phyloP scores from a whole-genome alignment of 2,113 vertebrate species.

The Pyrgilauda ruficollis region DNA sequence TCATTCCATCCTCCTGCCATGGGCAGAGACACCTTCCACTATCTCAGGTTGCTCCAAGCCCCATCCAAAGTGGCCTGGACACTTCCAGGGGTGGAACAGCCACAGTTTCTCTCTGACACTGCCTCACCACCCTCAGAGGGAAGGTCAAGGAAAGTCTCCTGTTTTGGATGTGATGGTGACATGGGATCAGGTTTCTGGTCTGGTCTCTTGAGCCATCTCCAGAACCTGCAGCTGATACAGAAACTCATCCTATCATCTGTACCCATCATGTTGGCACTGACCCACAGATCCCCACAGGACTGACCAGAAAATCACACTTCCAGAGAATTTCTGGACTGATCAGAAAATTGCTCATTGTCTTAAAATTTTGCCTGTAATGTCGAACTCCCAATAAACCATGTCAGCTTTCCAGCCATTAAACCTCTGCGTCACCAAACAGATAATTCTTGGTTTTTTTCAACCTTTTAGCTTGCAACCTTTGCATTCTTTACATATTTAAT shows the following conservation, averaged over 20 bases:
- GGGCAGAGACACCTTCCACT: neutral
- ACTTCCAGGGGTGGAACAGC: neutral
- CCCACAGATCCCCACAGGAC: neutral
- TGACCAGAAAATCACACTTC: neutral
- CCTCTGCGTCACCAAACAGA: neutral
- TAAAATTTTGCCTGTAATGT: neutral
- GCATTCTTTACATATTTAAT: neutral
- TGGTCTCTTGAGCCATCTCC: neutral
- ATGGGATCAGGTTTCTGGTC: neutral
- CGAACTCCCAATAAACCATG: neutral
- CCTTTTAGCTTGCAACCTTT: neutral
- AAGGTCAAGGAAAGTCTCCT: neutral
- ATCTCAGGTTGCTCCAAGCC: neutral
- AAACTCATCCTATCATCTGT: neutral
- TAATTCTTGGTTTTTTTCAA: neutral
- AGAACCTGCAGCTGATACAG: neutral
- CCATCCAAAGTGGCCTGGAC: accelerated
- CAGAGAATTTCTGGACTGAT: neutral
- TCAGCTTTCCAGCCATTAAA: neutral
- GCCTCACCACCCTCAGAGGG: neutral
- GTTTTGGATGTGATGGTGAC: neutral
- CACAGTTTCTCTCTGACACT: neutral
- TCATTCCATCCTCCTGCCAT: neutral
- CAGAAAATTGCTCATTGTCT: neutral
- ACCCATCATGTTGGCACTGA: neutral